A percentile compares a stretch with the other conserved stretches of the same genome.
Evolutionary conservation across 2,797 vertebrate species (phyloP).

Genomic region (Thunnus albacares): DNA sequence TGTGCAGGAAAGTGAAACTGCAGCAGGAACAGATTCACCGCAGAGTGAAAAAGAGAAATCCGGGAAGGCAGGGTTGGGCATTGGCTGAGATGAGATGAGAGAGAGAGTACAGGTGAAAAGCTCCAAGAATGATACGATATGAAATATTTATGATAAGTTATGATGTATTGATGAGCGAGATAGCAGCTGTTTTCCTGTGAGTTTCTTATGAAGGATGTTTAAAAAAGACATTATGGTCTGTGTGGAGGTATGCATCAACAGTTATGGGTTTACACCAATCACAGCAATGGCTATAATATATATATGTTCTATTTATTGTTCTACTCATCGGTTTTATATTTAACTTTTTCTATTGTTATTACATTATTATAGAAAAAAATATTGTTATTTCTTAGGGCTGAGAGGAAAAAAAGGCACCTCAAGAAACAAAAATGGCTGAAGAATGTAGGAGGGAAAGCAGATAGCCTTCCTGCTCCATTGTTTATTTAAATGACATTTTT

Average conservation of each 20-base stretch:
- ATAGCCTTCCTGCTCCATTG: constrained; percentile 86
- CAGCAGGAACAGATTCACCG: constrained; percentile 44
- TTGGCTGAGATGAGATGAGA: constrained; percentile 12
- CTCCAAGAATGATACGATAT: constrained; percentile 56
- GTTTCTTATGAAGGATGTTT: constrained; percentile 55
- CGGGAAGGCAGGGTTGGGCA: constrained; percentile 52
- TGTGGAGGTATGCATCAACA: constrained; percentile 67
- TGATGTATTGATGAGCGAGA: constrained; percentile 47
- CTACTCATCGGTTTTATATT: constrained; percentile 83
- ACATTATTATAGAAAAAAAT: constrained; percentile 75
- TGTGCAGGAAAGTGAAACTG: constrained; percentile 61
- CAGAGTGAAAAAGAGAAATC: constrained; percentile 64
- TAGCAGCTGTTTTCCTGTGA: constrained; percentile 59
- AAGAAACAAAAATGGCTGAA: constrained; percentile 90
- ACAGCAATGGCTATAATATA: constrained; percentile 74
- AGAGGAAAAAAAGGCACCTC: constrained; percentile 85
- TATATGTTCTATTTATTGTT: constrained; percentile 86
- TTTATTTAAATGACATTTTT: constrained; percentile 74
- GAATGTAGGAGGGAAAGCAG: constrained; percentile 94
- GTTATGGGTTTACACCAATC: constrained; percentile 76
- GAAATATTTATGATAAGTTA: constrained; percentile 69
- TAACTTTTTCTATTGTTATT: constrained; percentile 83
- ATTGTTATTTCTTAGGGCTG: constrained; percentile 83
- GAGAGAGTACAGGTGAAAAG: constrained; percentile 36
- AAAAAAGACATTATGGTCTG: constrained; percentile 35